Percentiles rank a stretch among this genome's conserved stretches.
phyloP scores from a whole-genome alignment of 2,113 vertebrate genomes.

The Furnarius figulus region DNA sequence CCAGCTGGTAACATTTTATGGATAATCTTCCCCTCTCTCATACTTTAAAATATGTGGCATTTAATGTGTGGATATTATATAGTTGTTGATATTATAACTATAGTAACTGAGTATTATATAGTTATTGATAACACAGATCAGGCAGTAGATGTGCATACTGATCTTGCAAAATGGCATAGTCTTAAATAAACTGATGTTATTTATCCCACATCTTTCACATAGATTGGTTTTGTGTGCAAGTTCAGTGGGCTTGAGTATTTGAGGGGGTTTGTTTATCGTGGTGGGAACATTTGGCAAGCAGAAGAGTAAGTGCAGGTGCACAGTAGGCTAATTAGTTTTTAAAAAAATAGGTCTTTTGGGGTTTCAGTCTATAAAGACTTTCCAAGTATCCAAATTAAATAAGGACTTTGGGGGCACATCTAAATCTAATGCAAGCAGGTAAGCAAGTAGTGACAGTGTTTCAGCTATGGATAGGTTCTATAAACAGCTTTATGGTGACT shows the following conservation, averaged over 20 bases:
- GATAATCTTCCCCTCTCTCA: background rate
- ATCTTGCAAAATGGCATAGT: background rate
- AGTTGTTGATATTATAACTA: background rate
- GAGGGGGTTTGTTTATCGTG: background rate
- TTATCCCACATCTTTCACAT: background rate
- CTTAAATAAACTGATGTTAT: background rate
- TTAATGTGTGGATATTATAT: background rate
- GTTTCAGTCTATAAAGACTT: background rate
- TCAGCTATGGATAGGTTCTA: background rate
- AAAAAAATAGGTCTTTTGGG: background rate
- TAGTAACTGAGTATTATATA: background rate
- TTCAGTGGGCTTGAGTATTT: background rate
- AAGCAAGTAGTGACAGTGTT: background rate
- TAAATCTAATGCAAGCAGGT: background rate
- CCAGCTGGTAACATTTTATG: background rate
- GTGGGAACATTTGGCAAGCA: background rate
- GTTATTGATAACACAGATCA: background rate
- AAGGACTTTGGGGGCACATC: background rate
- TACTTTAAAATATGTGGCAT: background rate
- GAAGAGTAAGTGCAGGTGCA: background rate
- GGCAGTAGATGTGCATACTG: background rate
- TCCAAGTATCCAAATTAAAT: background rate
- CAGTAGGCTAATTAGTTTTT: background rate
- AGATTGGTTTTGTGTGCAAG: background rate
- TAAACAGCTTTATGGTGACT: background rate